Evolutionary conservation across 1,140 invertebrate genomes (phyloP), one percentile per base, ranked within the genome.

Genomic region (Drosophila ficusphila): DNA sequence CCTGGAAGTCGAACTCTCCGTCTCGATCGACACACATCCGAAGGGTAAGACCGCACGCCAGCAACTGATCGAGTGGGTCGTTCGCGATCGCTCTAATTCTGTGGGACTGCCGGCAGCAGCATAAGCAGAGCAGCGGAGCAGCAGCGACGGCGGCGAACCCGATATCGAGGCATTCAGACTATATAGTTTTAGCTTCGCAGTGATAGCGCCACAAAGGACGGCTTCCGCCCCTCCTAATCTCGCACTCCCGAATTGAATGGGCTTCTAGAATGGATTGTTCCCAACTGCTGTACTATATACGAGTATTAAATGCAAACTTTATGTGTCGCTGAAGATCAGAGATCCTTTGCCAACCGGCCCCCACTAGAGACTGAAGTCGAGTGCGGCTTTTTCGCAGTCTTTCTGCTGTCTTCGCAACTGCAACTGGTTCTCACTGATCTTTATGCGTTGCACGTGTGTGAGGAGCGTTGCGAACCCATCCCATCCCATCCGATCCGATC

Each of bases 41-140:
- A 54, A 88, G 73, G 82, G 72, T 81, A 77, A 74, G 81, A 85
- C 76, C 81, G 76, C 73, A 64, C 82, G 77, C 72, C 76, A 88
- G 54, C 82, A 86, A 86, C 82, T 86, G 82, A 86, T 67, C 79
- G 71, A 71, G 39, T 57, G 48, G 41, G 14, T 27, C 71, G 51
- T 36, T 48, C 47, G 41, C 67, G 76, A 85, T 85, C 82, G 82
- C 82, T 86, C 82, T 88, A 86, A 74, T 82, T 86, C 77, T 77
- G 82, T 76, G 65, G n/a, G n/a, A n/a, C n/a, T n/a, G n/a, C n/a
- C 16, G 25, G 7, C 39, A 56, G 14, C 21, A 51, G 36, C 25
- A 51, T 12, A 3, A 56, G 27, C 12, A 41, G 6, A 27, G 9
- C 58, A 44, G 39, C 18, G 27, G 33, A 34, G 38, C 44, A 18